phyloP scores from a whole-genome alignment of 2,113 vertebrate species.

The Clarias magur region DNA sequence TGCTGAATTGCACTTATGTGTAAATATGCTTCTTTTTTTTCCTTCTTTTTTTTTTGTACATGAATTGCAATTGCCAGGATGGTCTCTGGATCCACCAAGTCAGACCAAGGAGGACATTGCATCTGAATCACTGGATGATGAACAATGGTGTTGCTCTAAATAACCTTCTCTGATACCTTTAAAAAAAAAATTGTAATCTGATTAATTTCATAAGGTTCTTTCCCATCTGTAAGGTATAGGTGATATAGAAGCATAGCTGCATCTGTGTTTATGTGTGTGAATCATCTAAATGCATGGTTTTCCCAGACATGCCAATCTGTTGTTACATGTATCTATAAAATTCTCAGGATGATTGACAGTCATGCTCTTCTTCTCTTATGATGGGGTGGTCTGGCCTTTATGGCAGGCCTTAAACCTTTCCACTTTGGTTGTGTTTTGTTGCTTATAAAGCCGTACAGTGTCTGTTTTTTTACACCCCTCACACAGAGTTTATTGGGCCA shows the following conservation, averaged over 20 bases:
- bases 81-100: no score
- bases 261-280: constrained; percentile 25
- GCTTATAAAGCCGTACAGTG: constrained; percentile 49
- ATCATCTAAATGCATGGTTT: background rate
- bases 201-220: background rate
- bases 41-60: no score
- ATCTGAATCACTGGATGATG: no score
- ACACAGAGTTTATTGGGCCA: constrained; percentile 64
- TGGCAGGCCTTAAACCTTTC: constrained; percentile 56
- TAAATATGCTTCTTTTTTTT: no score
- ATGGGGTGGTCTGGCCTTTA: constrained; percentile 61
- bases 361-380: constrained; percentile 59
- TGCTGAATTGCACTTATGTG: no score
- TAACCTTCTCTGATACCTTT: background rate
- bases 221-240: background rate
- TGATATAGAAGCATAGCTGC: background rate
- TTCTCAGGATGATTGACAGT: constrained; percentile 64
- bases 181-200: background rate
- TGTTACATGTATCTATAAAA: constrained; percentile 34
- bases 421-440: constrained; percentile 51
- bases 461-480: constrained; percentile 58
- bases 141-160: background rate
- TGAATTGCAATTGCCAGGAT: no score
- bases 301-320: background rate
- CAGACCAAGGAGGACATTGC: no score